Base-by-base conservation (phyloP, 2,113 vertebrate genomes). In the Daubentonia madagascariensis region DNA sequence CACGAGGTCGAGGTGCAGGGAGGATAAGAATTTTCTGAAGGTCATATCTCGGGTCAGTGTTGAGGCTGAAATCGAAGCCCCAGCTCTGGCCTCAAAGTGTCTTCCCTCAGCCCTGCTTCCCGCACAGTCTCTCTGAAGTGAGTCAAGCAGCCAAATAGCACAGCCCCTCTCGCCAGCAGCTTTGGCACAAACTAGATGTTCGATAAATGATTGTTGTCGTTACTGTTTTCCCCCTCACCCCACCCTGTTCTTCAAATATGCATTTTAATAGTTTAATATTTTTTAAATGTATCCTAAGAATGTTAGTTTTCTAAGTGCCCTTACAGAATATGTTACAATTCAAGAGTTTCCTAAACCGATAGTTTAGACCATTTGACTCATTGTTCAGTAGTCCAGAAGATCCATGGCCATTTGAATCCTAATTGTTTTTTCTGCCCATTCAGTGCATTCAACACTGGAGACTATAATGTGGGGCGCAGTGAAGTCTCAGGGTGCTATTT, bases 401-500 rank as follows among this genome's bases (percentile, higher is more conserved):
- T 16, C 3, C 59, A 61, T 35, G 37, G 1, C 48, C 57, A 22
- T 89, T 25, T n/a, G 30, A 59, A 17, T 83, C 18, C 35, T 35
- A 12, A 8, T 79, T 32, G 37, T 59, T 75, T 67, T 45, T n/a
- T n/a, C 63, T 48, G 4, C 30, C 43, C 80, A 7, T 12, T 63
- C 5, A 1, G 52, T 63, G n/a, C 30, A 5, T 63, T 61, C 30
- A 2, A 20, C 23, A 0, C 17, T 25, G 40, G 17, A 81, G 48
- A n/a, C 4, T 14, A 18, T n/a, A 14, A 6, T 6, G 9, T 23
- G 35, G 50, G 48, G 28, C 2, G 2, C 30, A 52, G 1, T 18
- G 7, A 40, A 43, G 50, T 75, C 65, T 52, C 48, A 45, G 40
- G 65, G 9, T n/a, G 14, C 25, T 28, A 5, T 25, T 25, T 40